These are phyloP conservation scores for Siniperca undulata DNA, from an alignment of 2,797 vertebrate genomes.

Conservation along the genomic window DNA sequence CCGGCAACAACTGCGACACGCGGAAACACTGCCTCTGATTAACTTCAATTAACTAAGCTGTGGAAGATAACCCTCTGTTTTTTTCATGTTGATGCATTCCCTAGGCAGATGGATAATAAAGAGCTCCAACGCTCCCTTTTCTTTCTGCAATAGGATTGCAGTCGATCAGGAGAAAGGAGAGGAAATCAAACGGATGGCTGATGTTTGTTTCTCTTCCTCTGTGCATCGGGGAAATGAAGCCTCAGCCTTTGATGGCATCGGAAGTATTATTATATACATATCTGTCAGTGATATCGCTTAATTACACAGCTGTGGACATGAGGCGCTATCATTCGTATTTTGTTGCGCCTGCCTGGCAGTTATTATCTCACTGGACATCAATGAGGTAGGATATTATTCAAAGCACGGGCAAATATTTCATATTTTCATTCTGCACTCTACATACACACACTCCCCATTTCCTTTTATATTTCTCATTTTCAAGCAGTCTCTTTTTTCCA, in stretches of 20 bases:
- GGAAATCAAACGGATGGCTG: slow-evolving; percentile 72
- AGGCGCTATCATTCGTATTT: slow-evolving; percentile 60
- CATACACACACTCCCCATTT: slow-evolving; percentile 29
- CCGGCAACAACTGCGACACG: slow-evolving; percentile 62
- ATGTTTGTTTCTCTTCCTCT: slow-evolving; percentile 61
- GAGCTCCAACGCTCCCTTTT: slow-evolving; percentile 62
- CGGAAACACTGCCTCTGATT: slow-evolving; percentile 78
- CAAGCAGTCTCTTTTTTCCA: slow-evolving; percentile 34
- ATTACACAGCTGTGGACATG: slow-evolving; percentile 71
- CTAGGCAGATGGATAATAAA: slow-evolving; percentile 58
- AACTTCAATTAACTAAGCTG: slow-evolving; percentile 83
- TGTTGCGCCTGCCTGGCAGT: slow-evolving; percentile 29
- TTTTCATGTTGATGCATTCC: slow-evolving; percentile 72
- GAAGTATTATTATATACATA: slow-evolving; percentile 69
- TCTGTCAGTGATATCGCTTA: slow-evolving; percentile 72
- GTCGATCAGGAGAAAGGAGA: slow-evolving; percentile 60
- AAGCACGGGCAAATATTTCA: slow-evolving; percentile 50
- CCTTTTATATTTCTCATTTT: slow-evolving; percentile 62
- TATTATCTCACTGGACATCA: slow-evolving; percentile 64
- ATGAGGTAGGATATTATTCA: slow-evolving; percentile 60
- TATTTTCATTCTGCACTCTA: slow-evolving; percentile 27
- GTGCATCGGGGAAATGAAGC: slow-evolving; percentile 73
- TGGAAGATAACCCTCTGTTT: slow-evolving; percentile 65
- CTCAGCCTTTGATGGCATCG: slow-evolving; percentile 67
- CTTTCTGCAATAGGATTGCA: slow-evolving; percentile 53